Evolutionary conservation across 2,797 vertebrate species (phyloP).

Genomic region (Podarcis siculus): DNA sequence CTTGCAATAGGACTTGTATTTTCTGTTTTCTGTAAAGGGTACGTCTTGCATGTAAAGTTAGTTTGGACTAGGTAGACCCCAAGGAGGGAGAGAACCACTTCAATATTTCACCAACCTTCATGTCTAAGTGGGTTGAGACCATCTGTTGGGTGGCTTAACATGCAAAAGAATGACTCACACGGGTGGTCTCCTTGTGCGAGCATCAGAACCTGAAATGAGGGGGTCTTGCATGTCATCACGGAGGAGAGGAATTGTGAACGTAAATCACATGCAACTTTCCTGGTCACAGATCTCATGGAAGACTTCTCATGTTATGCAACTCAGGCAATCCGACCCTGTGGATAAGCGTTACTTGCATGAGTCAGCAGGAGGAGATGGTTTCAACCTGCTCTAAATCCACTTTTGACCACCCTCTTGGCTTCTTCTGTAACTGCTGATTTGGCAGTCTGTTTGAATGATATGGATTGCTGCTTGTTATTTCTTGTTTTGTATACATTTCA

Average conservation of each 20-base stretch:
- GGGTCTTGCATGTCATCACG: background rate
- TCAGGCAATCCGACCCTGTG: background rate
- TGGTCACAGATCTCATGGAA: background rate
- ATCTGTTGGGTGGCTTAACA: background rate
- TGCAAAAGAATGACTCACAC: background rate
- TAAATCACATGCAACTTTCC: background rate
- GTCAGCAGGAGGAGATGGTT: background rate
- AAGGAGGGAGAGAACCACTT: background rate
- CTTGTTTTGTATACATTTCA: background rate
- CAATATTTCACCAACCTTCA: background rate
- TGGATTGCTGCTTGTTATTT: constrained; percentile 17
- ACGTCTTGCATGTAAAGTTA: background rate
- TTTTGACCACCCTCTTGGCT: background rate
- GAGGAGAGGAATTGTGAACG: background rate
- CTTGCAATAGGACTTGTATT: background rate
- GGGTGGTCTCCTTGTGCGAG: background rate
- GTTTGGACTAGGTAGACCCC: background rate
- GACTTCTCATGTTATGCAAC: background rate
- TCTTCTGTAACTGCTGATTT: background rate
- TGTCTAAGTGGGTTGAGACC: background rate
- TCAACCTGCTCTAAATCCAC: background rate
- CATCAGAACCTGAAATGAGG: background rate
- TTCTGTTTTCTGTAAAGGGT: background rate
- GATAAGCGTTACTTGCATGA: background rate
- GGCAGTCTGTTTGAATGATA: background rate